phyloP scores from a whole-genome alignment of 2,797 vertebrate species.

The Cyclopterus lumpus region DNA sequence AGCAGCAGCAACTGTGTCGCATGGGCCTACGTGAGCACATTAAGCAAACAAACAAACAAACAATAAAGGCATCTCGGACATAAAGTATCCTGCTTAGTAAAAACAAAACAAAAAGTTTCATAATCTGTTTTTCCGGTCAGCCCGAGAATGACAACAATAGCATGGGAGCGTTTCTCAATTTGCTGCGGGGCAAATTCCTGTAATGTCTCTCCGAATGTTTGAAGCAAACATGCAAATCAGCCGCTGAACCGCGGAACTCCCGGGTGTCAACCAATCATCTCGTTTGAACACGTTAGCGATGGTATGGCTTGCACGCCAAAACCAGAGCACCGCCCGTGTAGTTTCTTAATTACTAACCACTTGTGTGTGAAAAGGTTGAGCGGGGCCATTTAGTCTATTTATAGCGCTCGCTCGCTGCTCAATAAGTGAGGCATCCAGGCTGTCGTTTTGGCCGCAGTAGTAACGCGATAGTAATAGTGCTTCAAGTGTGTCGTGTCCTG shows the following conservation, averaged over 20 bases:
- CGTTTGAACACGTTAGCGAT: neutral
- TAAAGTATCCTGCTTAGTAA: neutral
- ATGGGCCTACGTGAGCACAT: neutral
- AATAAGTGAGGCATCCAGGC: neutral
- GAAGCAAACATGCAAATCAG: conserved; percentile 46
- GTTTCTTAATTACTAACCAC: neutral
- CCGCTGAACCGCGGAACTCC: neutral
- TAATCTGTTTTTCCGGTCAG: no score
- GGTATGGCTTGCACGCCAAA: neutral
- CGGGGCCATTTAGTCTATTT: neutral
- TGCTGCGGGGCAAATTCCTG: conserved; percentile 59
- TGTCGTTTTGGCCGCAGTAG: neutral
- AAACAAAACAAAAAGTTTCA: neutral
- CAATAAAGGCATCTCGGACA: neutral
- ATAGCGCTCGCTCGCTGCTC: neutral
- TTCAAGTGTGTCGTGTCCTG: neutral
- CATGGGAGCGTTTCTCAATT: conserved; percentile 39
- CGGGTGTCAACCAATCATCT: neutral
- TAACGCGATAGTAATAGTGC: neutral
- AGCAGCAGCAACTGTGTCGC: neutral
- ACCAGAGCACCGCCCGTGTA: neutral
- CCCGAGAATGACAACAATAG: conserved; percentile 24
- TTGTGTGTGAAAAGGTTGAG: neutral
- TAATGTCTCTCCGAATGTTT: conserved; percentile 27
- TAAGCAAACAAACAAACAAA: neutral